Percentiles rank a stretch among this genome's conserved stretches.
These are phyloP conservation scores for Schizopygopsis pylzovi DNA, from an alignment of 2,797 vertebrate genomes.

Conservation along the genomic window DNA sequence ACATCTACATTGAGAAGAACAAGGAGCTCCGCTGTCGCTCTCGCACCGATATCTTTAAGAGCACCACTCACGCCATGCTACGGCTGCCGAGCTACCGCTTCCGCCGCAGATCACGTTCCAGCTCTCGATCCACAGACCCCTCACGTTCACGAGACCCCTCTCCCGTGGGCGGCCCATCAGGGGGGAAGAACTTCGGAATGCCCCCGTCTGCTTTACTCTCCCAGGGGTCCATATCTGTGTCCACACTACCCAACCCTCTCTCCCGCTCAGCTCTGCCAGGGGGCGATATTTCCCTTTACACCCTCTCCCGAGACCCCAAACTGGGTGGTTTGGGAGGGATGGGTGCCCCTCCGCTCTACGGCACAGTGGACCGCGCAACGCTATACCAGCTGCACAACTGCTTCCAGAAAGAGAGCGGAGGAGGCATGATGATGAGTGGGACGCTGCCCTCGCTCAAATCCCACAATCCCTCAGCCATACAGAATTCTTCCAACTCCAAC, in stretches of 20 bases:
- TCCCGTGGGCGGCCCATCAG: constrained; percentile 80
- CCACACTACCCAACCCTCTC: constrained; percentile 87
- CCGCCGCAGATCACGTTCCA: constrained; percentile 90
- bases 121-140: constrained; percentile 90
- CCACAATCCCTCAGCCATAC: constrained; percentile 79
- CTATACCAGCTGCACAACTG: constrained; percentile 94
- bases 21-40: constrained; percentile 91
- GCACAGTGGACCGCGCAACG: constrained; percentile 81
- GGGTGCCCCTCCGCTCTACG: constrained; percentile 74
- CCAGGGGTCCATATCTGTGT: constrained; percentile 88
- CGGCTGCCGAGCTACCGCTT: constrained; percentile 92
- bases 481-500: constrained; percentile 81
- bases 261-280: constrained; percentile 85
- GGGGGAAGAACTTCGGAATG: constrained; percentile 84
- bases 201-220: constrained; percentile 82
- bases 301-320: constrained; percentile 81
- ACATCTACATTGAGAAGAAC: constrained; percentile 96
- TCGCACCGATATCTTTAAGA: constrained; percentile 89
- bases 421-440: constrained; percentile 79
- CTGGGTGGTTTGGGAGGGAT: constrained; percentile 69
- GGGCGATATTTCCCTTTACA: constrained; percentile 87
- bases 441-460: constrained; percentile 84
- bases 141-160: constrained; percentile 90
- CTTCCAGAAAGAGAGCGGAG: constrained; percentile 86
- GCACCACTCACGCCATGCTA: constrained; percentile 87